A percentile compares a stretch with the other conserved stretches of the same genome.
These are phyloP conservation scores for Zoanthus solanderi DNA, from an alignment of 92 coral and sea anemone species.

Conservation along the genomic window DNA sequence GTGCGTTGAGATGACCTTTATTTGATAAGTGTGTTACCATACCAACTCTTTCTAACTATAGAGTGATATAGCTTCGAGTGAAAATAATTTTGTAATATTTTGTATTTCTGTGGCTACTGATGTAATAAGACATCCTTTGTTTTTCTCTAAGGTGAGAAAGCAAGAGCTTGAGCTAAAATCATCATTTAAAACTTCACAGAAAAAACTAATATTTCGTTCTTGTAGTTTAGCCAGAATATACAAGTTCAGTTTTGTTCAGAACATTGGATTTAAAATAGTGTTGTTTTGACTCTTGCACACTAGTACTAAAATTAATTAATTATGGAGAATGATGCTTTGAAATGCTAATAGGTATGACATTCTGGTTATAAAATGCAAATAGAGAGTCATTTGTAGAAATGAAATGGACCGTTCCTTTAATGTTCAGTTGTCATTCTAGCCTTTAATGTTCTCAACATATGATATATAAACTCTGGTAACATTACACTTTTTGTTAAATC, in stretches of 20 bases:
- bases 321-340: not conserved
- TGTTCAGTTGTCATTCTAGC: not conserved
- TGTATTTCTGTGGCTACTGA: not conserved
- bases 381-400: not conserved
- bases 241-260: too few relatives aligned
- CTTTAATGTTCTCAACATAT: too few relatives aligned
- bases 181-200: not conserved
- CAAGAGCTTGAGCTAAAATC: not conserved
- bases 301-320: not conserved
- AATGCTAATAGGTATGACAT: not conserved
- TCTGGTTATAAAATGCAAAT: not conserved
- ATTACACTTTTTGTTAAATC: too few relatives aligned
- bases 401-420: not conserved
- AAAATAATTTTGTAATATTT: not conserved
- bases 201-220: not conserved
- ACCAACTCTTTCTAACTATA: not conserved
- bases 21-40: not conserved
- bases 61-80: not conserved
- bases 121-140: not conserved
- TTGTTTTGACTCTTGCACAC: not conserved
- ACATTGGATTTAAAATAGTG: not conserved
- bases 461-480: too few relatives aligned
- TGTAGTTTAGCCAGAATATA: too few relatives aligned
- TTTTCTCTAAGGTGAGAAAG: not conserved
- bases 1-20: slow-evolving; percentile 24